These are phyloP conservation scores for Sarcophaga variegata DNA, from an alignment of 2,888 invertebrate species.

Conservation along the genomic window DNA sequence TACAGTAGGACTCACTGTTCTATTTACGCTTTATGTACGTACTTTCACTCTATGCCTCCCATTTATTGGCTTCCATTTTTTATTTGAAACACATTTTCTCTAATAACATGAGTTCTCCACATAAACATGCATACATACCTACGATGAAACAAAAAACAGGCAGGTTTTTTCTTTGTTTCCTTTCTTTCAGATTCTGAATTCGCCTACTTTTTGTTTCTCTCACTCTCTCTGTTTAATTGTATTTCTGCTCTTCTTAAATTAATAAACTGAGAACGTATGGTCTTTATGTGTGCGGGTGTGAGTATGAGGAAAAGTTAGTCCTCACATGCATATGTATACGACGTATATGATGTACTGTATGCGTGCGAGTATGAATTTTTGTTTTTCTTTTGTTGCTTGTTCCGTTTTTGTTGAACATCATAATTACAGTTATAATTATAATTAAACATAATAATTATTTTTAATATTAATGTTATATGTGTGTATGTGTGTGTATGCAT, in stretches of 20 bases:
- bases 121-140: too few species aligned
- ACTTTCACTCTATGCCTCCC: too few species aligned
- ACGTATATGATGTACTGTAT: slow-evolving; percentile 4
- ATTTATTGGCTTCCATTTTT: neutral
- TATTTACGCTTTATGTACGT: too few species aligned
- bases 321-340: neutral
- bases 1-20: too few species aligned
- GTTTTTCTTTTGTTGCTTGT: slow-evolving; percentile 19
- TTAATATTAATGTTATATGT: too few species aligned
- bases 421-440: slow-evolving; percentile 47
- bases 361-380: slow-evolving; percentile 18
- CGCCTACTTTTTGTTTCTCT: slow-evolving; percentile 16
- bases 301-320: neutral
- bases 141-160: slow-evolving; percentile 52
- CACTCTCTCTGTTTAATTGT: too few species aligned
- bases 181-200: slow-evolving; percentile 25
- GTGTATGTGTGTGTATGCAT: too few species aligned
- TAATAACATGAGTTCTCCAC: slow-evolving; percentile 34
- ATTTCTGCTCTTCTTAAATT: slow-evolving; percentile 3
- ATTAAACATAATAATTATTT: slow-evolving; percentile 49
- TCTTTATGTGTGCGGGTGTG: neutral
- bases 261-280: slow-evolving; percentile 7
- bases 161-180: neutral
- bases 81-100: slow-evolving; percentile 34
- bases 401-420: slow-evolving; percentile 27